These are phyloP conservation scores for Uria aalge DNA, from an alignment of 2,113 vertebrate species.

Conservation along the genomic window DNA sequence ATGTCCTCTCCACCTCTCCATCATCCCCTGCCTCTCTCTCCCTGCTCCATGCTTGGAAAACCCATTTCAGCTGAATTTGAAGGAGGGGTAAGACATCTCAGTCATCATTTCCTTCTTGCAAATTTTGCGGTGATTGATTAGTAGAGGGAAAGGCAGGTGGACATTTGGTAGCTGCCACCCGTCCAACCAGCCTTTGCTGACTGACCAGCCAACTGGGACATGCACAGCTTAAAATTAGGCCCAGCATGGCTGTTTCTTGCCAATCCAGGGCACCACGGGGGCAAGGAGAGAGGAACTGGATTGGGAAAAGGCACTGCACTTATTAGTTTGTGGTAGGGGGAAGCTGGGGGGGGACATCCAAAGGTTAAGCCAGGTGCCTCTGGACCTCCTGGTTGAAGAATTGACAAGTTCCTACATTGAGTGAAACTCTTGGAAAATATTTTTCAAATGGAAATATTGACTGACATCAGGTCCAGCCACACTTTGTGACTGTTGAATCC, in stretches of 20 bases:
- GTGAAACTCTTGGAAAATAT: not conserved
- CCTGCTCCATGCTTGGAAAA: not conserved
- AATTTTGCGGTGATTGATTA: accelerated
- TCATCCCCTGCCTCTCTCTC: not conserved
- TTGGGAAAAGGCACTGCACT: not conserved
- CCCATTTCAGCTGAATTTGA: not conserved
- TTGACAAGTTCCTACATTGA: not conserved
- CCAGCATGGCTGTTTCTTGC: not conserved
- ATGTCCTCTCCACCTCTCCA: not conserved
- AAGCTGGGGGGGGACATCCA: not conserved
- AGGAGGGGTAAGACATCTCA: not conserved
- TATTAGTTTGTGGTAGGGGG: not conserved
- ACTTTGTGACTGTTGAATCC: not conserved
- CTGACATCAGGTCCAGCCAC: not conserved
- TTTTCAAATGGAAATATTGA: not conserved
- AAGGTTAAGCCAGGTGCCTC: not conserved
- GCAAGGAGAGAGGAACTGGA: not conserved
- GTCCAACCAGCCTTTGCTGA: not conserved
- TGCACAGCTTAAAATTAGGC: not conserved
- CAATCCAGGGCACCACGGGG: accelerated
- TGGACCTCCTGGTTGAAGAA: not conserved
- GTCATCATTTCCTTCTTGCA: not conserved
- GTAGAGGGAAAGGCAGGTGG: not conserved
- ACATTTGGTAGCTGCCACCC: not conserved
- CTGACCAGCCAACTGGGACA: not conserved